Base-by-base conservation (phyloP, 2,888 invertebrate species). In the Theodoxus fluviatilis region DNA sequence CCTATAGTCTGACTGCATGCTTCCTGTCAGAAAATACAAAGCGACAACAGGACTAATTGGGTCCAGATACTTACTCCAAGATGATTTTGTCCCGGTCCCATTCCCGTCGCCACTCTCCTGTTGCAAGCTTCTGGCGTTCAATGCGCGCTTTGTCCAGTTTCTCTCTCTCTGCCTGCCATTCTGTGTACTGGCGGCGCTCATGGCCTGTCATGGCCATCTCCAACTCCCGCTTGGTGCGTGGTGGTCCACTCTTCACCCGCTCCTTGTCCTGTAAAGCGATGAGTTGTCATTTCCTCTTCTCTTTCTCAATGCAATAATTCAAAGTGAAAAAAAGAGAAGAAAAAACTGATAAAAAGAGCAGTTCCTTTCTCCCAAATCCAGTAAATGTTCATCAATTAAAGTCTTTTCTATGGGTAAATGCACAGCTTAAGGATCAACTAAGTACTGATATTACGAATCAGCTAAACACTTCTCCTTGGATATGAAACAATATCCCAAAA, bases 121-220 rank as follows among this genome's bases (percentile, higher is more conserved):
- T 76, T 25, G 78, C 74, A 52, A 79, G 81, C 73, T 81, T 80
- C 68, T 85, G 83, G 67, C 86, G 70, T 35, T 82, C 79, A n/a
- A 86, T 73, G 28, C 85, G 74, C 12, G 78, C 81, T 71, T 80
- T 76, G 73, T 86, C 86, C 57, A 84, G 82, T 47, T 76, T 73
- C 35, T 85, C 83, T 31, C 86, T 70, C 73, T 86, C 86, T 52
- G 75, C 77, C 73, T 81, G 83, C 86, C 86, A 86, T 40, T 85
- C 81, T 25, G 76, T 74, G 67, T 85, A 84, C 76, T 85, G 78
- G 28, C 79, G 73, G 57, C 85, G 73, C 71, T 85, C 85, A 37
- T 77, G 73, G 1, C 85, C 85, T n/a, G 85, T 85, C 85, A 85
- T 84, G 55, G 77, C 74, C 72, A 85, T 78, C 7, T 82, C 76